Base-by-base conservation (phyloP, 2,113 vertebrate species). In the Tapirus terrestris region DNA sequence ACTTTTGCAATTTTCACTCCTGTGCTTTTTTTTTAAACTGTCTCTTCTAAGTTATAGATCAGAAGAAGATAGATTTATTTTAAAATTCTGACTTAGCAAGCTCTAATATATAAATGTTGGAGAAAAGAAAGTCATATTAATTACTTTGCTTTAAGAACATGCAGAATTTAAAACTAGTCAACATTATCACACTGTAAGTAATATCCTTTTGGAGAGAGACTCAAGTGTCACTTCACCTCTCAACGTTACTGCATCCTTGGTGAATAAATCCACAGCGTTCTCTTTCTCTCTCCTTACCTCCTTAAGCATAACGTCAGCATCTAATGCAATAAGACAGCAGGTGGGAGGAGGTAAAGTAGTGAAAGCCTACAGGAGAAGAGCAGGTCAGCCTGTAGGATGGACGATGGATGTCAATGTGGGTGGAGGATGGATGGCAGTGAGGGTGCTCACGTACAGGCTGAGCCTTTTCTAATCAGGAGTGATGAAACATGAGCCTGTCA, bases 391-490 rank as follows among this genome's bases (percentile, higher is more conserved):
- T 51, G 79, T 65, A 86, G 96, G 79, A 7, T 21, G 94, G 85
- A 43, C 43, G 14, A 17, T 18, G n/a, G 89, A 63, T 65, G 88
- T 10, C 58, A 1, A 0, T 0, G 11, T 23, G n/a, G 65, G 53
- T 68, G 56, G 7, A 77, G 43, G 20, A 63, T 63, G 53, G 92
- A 90, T 91, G 72, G 76, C 14, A 16, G 27, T 45, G 61, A 97
- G 83, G 96, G 85, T 33, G 14, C 51, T 90, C 80, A 51, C 79
- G 92, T 87, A 77, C 31, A 90, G n/a, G 31, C 39, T 36, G 25
- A 93, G 45, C 83, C 68, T 96, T 73, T n/a, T 60, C 92, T 96
- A 95, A 96, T 80, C 68, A 45, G 60, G 92, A 83, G 87, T 23
- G 27, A 43, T 29, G 85, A 96, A 89, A 31, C 7, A 12, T 73